Evolutionary conservation across 2,888 invertebrate genomes (phyloP), one percentile per base, ranked within the genome.

Genomic region (Hyppa rectilinea): DNA sequence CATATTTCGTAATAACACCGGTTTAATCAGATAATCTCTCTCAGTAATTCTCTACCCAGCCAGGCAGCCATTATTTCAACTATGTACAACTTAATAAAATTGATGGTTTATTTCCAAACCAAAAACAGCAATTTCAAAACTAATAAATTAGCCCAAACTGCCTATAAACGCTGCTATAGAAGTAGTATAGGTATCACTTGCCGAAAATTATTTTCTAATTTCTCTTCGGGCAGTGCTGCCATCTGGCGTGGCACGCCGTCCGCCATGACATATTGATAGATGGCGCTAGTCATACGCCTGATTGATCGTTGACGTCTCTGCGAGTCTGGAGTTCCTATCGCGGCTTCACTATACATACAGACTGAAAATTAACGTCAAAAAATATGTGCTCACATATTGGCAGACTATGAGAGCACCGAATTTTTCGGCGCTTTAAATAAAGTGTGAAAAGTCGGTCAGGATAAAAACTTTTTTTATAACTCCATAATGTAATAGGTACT

Each of bases 141-240:
- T 49, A 72, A 63, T 72, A 67, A 75, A 75, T 75, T 75, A 76
- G 60, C 58, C 43, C 47, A 49, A 64, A 82, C 56, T 69, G 75
- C 52, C 78, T 73, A 76, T 81, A 70, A 80, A 77, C 40, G 66
- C 36, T 4, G 55, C 45, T 72, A 71, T 71, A 78, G 52, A 77
- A 60, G 53, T 58, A 71, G 26, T 75, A 83, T 84, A 78, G 75
- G 66, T 81, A 85, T 87, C 86, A 87, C 85, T 87, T 83, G 83
- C 85, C 87, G 89, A 92, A 94, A 93, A 95, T 94, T 92, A 91
- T 93, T 94, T 94, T 92, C 92, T 92, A 95, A 95, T 95, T 92
- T 90, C 90, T 91, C 88, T 89, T 85, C 87, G 90, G 86, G 86
- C 88, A 86, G 91, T 93, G 87, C 91, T 92, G 94, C 94, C 95